phyloP scores from a whole-genome alignment of 2,888 invertebrate genomes.

The Minunthozetes semirufus region DNA sequence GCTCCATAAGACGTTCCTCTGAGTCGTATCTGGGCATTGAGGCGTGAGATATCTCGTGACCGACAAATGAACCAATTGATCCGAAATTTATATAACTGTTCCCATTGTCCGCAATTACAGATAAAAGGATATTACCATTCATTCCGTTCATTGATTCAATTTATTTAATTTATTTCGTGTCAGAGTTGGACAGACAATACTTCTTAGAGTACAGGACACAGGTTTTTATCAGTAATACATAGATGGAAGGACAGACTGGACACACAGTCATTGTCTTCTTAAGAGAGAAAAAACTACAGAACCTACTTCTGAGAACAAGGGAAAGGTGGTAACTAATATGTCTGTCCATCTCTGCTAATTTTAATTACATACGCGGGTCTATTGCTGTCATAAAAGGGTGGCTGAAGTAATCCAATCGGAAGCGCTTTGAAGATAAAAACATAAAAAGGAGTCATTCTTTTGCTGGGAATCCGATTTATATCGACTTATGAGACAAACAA shows the following conservation, averaged over 20 bases:
- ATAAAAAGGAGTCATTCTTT: background rate
- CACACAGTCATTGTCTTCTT: background rate
- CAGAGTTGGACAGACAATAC: background rate
- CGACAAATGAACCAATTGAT: slow-evolving; percentile 35
- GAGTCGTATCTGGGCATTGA: slow-evolving; percentile 31
- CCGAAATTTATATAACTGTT: slow-evolving; percentile 34
- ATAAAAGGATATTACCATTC: background rate
- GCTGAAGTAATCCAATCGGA: slow-evolving; percentile 35
- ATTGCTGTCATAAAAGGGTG: slow-evolving; percentile 34
- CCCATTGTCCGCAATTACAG: background rate
- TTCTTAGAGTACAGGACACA: background rate
- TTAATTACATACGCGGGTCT: slow-evolving; percentile 27
- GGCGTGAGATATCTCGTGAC: slow-evolving; percentile 35
- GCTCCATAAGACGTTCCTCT: slow-evolving; percentile 25
- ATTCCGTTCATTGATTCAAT: background rate
- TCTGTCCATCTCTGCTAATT: background rate
- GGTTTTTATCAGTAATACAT: background rate
- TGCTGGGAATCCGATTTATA: background rate
- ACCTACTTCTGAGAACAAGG: too few relatives aligned
- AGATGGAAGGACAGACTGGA: background rate
- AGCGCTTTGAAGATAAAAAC: slow-evolving; percentile 17
- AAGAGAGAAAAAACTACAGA: background rate
- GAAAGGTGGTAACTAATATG: background rate
- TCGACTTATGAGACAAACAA: background rate
- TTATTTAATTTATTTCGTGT: background rate